These are phyloP conservation scores for Petrolisthes manimaculis DNA, from an alignment of 2,888 invertebrate species.

Conservation along the genomic window DNA sequence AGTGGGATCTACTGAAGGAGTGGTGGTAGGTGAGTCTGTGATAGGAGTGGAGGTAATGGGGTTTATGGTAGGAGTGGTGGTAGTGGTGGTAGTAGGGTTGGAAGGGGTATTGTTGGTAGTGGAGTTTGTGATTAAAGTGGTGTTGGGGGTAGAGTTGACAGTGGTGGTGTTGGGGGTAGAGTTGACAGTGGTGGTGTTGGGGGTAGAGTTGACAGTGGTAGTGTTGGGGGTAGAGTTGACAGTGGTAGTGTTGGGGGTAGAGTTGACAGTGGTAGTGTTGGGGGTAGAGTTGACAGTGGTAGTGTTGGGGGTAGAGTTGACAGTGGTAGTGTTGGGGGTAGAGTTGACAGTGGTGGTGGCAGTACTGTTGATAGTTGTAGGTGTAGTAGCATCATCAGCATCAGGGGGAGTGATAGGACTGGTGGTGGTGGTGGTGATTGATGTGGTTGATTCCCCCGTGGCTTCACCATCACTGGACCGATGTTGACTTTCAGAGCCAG, in stretches of 20 bases:
- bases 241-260: not conserved
- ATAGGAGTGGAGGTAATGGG: not conserved
- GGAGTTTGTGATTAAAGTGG: not conserved
- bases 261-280: not conserved
- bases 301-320: not conserved
- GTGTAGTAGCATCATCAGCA: not conserved
- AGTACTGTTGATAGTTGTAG: constrained; percentile 1
- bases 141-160: not conserved
- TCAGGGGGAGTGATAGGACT: not conserved
- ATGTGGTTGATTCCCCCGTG: not conserved
- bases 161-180: constrained; percentile 1
- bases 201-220: not conserved
- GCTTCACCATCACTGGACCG: no score
- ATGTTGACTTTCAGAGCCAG: no score
- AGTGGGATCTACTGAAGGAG: not conserved
- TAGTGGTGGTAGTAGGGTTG: not conserved
- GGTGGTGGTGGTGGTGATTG: constrained; percentile 14
- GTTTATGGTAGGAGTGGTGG: not conserved
- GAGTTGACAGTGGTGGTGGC: not conserved
- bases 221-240: not conserved
- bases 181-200: not conserved
- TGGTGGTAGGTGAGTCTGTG: not conserved
- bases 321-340: not conserved
- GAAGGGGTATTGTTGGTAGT: not conserved
- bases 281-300: not conserved